phyloP scores from a whole-genome alignment of 2,888 invertebrate species.

The Onthophagus sagittarius region DNA sequence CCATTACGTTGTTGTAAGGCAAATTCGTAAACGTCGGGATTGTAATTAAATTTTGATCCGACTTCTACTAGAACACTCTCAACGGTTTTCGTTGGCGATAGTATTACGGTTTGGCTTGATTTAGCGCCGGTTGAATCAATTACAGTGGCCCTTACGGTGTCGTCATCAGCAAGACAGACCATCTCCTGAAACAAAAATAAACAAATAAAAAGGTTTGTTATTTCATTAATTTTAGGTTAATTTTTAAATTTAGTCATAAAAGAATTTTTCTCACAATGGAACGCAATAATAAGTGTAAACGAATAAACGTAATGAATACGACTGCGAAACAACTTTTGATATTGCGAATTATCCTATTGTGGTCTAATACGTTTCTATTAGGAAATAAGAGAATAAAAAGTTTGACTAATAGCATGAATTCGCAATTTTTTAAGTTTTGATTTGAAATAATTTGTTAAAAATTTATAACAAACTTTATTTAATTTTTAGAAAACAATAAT shows the following conservation, averaged over 20 bases:
- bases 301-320: too few species aligned
- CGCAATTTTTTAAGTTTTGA: too few species aligned
- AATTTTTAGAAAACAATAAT: too few species aligned
- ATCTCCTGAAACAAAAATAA: conserved; percentile 43
- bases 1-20: conserved; percentile 37
- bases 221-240: too few species aligned
- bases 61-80: conserved; percentile 50
- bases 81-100: conserved; percentile 48
- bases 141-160: conserved; percentile 36
- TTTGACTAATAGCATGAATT: neutral
- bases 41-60: conserved; percentile 48
- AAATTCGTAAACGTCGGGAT: conserved; percentile 49
- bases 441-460: too few species aligned
- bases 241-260: too few species aligned
- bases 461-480: too few species aligned
- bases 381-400: neutral
- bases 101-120: conserved; percentile 35
- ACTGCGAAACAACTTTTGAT: too few species aligned
- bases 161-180: conserved; percentile 49
- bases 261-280: too few species aligned
- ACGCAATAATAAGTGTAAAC: too few species aligned
- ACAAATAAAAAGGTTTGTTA: neutral
- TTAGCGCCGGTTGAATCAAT: conserved; percentile 40
- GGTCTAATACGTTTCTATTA: neutral
- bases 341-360: neutral